Conservation (phyloP, 2,113 vertebrate genomes). For the Crotophaga sulcirostris region DNA sequence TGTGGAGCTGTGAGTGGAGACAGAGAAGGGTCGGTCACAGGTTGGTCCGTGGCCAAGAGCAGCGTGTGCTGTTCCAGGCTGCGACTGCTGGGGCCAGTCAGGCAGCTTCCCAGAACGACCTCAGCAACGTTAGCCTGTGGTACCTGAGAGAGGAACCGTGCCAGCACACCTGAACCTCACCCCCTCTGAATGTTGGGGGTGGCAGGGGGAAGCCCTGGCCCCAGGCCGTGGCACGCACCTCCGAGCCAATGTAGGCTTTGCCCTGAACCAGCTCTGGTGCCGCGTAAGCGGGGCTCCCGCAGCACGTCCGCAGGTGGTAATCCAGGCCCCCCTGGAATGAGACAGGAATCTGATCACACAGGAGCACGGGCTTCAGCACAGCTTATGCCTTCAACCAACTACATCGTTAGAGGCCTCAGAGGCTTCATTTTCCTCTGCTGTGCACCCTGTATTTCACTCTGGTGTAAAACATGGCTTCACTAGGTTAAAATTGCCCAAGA, state of each 20-base stretch:
- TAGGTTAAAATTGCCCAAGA: background rate
- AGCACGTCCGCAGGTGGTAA: conserved; percentile 89
- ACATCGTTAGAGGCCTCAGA: background rate
- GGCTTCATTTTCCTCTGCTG: background rate
- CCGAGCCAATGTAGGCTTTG: conserved; percentile 93
- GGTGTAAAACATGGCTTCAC: background rate
- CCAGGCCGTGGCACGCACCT: conserved; percentile 71
- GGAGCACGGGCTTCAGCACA: background rate
- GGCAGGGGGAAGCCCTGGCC: fast-evolving
- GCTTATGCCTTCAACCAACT: background rate
- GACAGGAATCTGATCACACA: background rate
- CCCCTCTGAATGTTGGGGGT: fast-evolving
- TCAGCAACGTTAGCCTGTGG: fast-evolving
- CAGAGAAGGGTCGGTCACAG: background rate
- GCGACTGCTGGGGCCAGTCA: background rate
- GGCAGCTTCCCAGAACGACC: background rate
- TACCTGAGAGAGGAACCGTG: background rate
- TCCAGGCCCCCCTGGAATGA: conserved; percentile 84
- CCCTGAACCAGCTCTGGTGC: conserved; percentile 96
- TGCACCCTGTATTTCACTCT: background rate
- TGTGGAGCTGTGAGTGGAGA: background rate
- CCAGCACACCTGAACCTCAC: background rate
- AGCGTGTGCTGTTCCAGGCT: background rate
- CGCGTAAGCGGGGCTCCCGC: conserved; percentile 94
- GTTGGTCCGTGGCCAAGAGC: background rate